Percentiles rank a stretch among this genome's conserved stretches.
phyloP scores from a whole-genome alignment of 2,113 vertebrate genomes.

The Scomber colias region DNA sequence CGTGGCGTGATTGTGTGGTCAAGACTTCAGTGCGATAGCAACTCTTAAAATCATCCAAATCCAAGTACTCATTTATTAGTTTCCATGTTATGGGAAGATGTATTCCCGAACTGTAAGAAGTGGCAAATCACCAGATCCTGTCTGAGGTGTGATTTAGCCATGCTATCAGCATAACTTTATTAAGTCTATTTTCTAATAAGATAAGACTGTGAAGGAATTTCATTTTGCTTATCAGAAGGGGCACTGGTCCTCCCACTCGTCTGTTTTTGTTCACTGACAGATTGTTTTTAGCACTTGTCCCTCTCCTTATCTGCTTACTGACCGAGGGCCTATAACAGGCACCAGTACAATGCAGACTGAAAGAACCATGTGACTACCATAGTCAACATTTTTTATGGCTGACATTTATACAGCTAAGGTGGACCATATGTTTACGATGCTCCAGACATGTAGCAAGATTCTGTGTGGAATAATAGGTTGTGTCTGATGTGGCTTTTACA shows the following conservation, averaged over 20 bases:
- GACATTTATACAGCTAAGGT: not conserved
- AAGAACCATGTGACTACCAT: not conserved
- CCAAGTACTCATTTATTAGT: not conserved
- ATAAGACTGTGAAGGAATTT: conserved; percentile 71
- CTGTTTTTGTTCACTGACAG: conserved; percentile 73
- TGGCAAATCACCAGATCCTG: conserved; percentile 12
- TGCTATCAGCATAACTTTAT: conserved; percentile 60
- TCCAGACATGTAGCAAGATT: too few species aligned
- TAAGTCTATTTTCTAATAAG: conserved; percentile 62
- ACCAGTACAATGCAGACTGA: not conserved
- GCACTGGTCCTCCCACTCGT: conserved; percentile 27
- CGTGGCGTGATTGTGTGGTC: not conserved
- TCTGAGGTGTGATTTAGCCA: conserved; percentile 42
- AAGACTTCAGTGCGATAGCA: not conserved
- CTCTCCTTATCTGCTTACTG: conserved; percentile 36
- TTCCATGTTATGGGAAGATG: not conserved
- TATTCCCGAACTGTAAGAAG: not conserved
- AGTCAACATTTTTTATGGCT: not conserved
- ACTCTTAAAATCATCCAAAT: conserved; percentile 9
- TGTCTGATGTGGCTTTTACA: too few species aligned
- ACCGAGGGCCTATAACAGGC: conserved; percentile 18
- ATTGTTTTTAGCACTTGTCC: conserved; percentile 72
- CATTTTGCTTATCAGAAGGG: conserved; percentile 71
- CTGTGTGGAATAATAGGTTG: too few species aligned
- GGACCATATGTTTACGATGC: too few species aligned